Base-by-base conservation (phyloP, 2,113 vertebrate species). In the Brachypteracias leptosomus region DNA sequence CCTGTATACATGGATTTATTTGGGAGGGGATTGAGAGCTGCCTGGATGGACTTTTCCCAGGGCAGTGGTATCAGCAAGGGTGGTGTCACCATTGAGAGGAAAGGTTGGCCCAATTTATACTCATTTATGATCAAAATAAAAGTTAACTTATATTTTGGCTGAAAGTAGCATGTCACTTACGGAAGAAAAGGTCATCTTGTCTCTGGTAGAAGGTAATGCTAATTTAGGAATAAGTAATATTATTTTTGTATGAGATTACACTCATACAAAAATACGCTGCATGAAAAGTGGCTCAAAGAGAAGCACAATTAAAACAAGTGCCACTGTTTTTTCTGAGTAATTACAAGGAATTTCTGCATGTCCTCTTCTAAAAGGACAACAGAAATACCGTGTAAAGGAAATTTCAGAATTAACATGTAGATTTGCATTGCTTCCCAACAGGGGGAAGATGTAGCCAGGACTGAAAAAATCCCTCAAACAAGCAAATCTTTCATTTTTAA, bases 401-500 rank as follows among this genome's bases (percentile, higher is more conserved):
- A 58, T 54, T 51, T 68, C 10, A 1, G 25, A 42, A 52, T 75
- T 65, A 86, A 13, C 12, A 5, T 9, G 21, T 28, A 18, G 52
- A 7, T 76, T 78, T 66, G 65, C 52, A 10, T 49, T 59, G 22
- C 68, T 90, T 96, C 61, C 46, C 38, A 77, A 38, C 8, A 6
- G 4, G 2, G 36, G 59, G 62, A 38, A 72, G 35, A 65, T 52
- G 16, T 5, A 35, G 10, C 42, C 66, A 36, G 44, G 46, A n/a
- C 62, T 76, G 55, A 51, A 91, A 59, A 70, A 75, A 52, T 31
- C 88, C 77, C 74, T 87, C 90, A 66, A 90, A 91, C 51, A 84
- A 95, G 88, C 46, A 29, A 58, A 73, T 88, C 88, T 96, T 95
- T 86, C 83, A 54, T 90, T 86, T 96, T 94, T 97, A 95, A 96